Conservation (phyloP, 2,113 vertebrate genomes). For the Panurus biarmicus region DNA sequence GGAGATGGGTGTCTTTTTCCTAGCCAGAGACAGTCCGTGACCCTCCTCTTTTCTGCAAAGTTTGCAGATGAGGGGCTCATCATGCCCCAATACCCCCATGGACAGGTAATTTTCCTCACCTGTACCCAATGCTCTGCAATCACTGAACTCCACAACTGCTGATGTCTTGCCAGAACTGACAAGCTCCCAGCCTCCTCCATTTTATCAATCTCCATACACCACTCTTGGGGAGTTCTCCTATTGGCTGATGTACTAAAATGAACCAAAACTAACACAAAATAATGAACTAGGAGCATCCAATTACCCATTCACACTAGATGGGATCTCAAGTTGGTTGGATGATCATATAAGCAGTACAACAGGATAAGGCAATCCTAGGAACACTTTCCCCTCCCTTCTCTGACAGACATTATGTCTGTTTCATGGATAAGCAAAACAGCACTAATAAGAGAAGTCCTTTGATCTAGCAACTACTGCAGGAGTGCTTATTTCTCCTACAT, state of each 20-base stretch:
- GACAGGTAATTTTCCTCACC: neutral
- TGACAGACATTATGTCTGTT: neutral
- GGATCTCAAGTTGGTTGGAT: neutral
- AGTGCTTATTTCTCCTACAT: neutral
- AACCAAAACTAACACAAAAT: neutral
- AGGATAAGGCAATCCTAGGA: neutral
- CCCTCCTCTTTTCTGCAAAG: neutral
- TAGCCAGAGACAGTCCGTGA: neutral
- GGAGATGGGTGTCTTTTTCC: neutral
- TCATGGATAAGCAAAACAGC: neutral
- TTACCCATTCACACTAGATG: neutral
- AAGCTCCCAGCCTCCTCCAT: neutral
- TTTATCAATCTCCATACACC: neutral
- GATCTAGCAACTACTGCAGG: neutral
- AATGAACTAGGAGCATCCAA: neutral
- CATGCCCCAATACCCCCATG: neutral
- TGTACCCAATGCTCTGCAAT: neutral
- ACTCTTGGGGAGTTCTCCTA: neutral
- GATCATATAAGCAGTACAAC: neutral
- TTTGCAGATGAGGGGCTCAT: neutral
- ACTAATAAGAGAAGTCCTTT: neutral
- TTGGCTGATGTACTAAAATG: neutral
- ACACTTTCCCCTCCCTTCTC: neutral
- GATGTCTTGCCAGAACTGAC: neutral
- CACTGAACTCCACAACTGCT: neutral